Evolutionary conservation across 2,888 invertebrate genomes (phyloP).

Genomic region (Pyrrhosoma nymphula): DNA sequence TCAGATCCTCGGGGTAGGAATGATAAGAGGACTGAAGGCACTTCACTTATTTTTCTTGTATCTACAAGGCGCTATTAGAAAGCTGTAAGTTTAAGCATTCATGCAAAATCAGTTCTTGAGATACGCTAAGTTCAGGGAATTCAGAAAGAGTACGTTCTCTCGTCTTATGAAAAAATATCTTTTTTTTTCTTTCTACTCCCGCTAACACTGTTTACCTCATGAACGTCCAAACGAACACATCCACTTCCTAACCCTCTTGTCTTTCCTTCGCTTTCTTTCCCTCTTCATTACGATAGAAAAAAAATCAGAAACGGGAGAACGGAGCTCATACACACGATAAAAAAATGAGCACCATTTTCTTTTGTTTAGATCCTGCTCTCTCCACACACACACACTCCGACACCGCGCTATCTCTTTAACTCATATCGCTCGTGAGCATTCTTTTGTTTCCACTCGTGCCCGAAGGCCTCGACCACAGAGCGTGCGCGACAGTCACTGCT

Average conservation of each 20-base stretch:
- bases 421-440: slow-evolving; percentile 25
- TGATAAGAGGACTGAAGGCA: no score
- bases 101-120: no score
- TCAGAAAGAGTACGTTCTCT: no score
- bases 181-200: no score
- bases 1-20: no score
- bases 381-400: not conserved
- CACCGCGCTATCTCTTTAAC: slow-evolving; percentile 11
- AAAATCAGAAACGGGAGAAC: not conserved
- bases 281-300: not conserved
- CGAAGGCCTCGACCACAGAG: slow-evolving; percentile 11
- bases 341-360: not conserved
- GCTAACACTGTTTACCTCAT: no score
- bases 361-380: not conserved
- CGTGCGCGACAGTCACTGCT: not conserved
- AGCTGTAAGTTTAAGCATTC: no score
- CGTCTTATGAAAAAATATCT: no score
- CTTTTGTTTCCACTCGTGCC: slow-evolving; percentile 21
- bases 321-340: not conserved
- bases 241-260: not conserved
- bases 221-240: no score
- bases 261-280: not conserved
- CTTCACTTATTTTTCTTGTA: no score
- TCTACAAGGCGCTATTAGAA: no score
- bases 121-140: no score